Evolutionary conservation across 2,113 vertebrate genomes (phyloP).

Genomic region (Bubo bubo): DNA sequence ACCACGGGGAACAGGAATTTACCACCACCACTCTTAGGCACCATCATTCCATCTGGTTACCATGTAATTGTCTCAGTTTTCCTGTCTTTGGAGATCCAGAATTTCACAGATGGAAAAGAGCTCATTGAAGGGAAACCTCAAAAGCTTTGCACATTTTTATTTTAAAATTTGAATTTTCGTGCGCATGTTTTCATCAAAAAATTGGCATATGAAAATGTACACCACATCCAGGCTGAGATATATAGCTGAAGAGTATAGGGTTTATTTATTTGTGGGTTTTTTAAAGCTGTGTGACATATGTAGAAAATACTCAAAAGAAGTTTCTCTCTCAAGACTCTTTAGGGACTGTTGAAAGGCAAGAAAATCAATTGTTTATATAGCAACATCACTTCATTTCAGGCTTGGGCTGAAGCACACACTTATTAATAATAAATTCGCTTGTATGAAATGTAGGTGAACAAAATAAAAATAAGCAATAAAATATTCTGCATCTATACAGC

Average conservation of each 20-base stretch:
- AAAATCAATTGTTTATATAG: background rate
- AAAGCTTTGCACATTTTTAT: background rate
- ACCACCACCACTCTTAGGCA: background rate
- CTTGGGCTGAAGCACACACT: background rate
- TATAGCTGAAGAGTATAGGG: background rate
- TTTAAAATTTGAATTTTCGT: background rate
- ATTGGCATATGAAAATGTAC: background rate
- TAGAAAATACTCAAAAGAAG: background rate
- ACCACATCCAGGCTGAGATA: background rate
- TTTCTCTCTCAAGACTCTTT: background rate
- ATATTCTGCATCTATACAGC: background rate
- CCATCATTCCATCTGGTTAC: background rate
- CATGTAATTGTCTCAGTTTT: background rate
- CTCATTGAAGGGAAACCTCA: background rate
- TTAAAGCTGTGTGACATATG: background rate
- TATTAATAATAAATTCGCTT: background rate
- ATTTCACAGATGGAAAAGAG: background rate
- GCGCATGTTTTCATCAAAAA: background rate
- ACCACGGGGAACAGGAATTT: rapidly evolving
- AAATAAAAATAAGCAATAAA: background rate
- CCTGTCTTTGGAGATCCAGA: background rate
- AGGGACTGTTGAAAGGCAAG: background rate
- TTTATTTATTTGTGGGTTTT: background rate
- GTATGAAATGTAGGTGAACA: background rate
- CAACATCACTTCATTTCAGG: background rate